Conservation (phyloP, 2,797 vertebrate genomes). For the Prunella strophiata region DNA sequence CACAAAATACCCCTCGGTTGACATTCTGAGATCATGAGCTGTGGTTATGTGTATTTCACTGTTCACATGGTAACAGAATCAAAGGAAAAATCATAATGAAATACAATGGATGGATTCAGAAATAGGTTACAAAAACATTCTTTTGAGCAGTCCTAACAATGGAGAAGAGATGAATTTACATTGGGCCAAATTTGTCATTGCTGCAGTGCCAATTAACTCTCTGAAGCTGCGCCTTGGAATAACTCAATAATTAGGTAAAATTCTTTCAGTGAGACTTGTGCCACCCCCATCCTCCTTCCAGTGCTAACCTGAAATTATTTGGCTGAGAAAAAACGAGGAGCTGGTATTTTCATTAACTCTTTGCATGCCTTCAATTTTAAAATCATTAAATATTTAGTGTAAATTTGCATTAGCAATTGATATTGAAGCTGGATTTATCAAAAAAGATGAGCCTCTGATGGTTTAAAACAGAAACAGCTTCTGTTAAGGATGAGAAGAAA, state of each 20-base stretch:
- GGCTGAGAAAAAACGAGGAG: not conserved
- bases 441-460: slow-evolving; percentile 18
- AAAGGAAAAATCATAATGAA: slow-evolving; percentile 68
- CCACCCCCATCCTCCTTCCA: not conserved
- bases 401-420: slow-evolving; percentile 40
- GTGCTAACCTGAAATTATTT: slow-evolving; percentile 12
- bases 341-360: slow-evolving; percentile 4
- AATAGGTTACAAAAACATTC: slow-evolving; percentile 61
- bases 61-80: slow-evolving; percentile 74
- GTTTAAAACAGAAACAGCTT: slow-evolving; percentile 26
- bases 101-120: slow-evolving; percentile 55
- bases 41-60: slow-evolving; percentile 69
- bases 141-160: slow-evolving; percentile 47
- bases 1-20: slow-evolving; percentile 62
- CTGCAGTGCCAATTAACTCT: slow-evolving; percentile 47
- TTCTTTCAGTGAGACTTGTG: not conserved
- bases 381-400: slow-evolving; percentile 12
- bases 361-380: not conserved
- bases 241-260: slow-evolving; percentile 45
- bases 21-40: slow-evolving; percentile 66
- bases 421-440: slow-evolving; percentile 18
- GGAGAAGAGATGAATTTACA: slow-evolving; percentile 26
- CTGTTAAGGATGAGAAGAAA: slow-evolving; percentile 44
- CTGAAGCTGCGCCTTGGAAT: slow-evolving; percentile 1
- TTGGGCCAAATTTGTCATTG: slow-evolving; percentile 48